Percentiles rank a stretch among this genome's conserved stretches.
Conservation (phyloP, 2,113 vertebrate species). For the Myiozetetes cayanensis region DNA sequence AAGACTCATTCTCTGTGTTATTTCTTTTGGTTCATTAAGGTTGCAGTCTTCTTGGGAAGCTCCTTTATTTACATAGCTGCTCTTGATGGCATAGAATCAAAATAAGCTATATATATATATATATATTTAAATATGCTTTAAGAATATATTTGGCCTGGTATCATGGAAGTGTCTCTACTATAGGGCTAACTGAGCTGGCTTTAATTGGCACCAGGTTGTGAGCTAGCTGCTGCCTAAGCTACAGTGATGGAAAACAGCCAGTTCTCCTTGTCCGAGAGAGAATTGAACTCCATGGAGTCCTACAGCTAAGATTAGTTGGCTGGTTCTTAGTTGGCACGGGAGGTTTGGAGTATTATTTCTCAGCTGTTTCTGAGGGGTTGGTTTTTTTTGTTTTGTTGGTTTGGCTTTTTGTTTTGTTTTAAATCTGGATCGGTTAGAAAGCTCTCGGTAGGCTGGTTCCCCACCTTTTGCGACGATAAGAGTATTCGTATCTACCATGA, state of each 20-base stretch:
- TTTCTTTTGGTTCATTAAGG: neutral
- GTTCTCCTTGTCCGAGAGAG: neutral
- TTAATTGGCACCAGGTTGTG: neutral
- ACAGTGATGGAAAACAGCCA: neutral
- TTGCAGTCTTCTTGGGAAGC: neutral
- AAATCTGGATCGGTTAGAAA: neutral
- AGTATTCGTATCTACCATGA: neutral
- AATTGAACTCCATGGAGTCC: neutral
- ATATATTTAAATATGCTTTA: neutral
- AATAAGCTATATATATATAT: neutral
- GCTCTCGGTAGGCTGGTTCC: neutral
- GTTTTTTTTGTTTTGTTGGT: neutral
- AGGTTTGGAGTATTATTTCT: neutral
- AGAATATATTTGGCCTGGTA: neutral
- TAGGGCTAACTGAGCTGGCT: neutral
- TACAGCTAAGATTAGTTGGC: neutral
- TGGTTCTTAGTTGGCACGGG: neutral
- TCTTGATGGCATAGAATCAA: neutral
- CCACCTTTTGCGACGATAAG: neutral
- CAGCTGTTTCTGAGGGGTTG: neutral
- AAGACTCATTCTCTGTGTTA: neutral
- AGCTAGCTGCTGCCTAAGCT: neutral
- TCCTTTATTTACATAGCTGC: neutral
- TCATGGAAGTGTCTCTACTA: neutral
- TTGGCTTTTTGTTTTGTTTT: neutral